These are phyloP conservation scores for Synanthedon vespiformis DNA, from an alignment of 2,888 invertebrate genomes.

Conservation along the genomic window DNA sequence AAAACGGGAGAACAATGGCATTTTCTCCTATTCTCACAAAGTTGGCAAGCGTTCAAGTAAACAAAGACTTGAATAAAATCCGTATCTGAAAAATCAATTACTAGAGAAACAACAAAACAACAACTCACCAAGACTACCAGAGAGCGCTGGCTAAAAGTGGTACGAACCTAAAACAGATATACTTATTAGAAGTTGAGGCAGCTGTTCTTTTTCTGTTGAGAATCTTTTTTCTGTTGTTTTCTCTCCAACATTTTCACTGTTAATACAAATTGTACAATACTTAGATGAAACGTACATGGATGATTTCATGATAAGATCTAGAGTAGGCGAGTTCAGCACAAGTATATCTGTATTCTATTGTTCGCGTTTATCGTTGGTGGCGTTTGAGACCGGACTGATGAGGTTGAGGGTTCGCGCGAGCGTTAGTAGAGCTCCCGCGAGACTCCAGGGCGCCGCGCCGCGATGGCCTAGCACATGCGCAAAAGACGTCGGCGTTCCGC, in stretches of 20 bases:
- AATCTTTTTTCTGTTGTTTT: too few relatives aligned
- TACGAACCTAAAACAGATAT: constrained; percentile 45
- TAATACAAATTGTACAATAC: constrained; percentile 1
- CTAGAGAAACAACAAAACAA: constrained; percentile 16
- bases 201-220: too few relatives aligned
- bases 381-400: constrained; percentile 48
- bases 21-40: background rate
- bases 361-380: constrained; percentile 32
- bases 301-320: background rate
- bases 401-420: constrained; percentile 39
- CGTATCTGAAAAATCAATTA: constrained; percentile 7
- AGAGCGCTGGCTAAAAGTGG: constrained; percentile 24
- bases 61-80: constrained; percentile 5
- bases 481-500: constrained; percentile 26
- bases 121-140: constrained; percentile 10
- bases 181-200: constrained; percentile 4
- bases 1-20: too few relatives aligned
- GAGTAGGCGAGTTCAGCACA: background rate
- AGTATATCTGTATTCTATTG: constrained; percentile 5
- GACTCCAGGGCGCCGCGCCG: constrained; percentile 59
- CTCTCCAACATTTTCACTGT: background rate
- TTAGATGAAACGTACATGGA: constrained; percentile 25
- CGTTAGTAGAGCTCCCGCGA: constrained; percentile 54
- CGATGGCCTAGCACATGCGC: constrained; percentile 62
- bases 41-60: constrained; percentile 1